These are phyloP conservation scores for Potamarius usumacintae DNA, from an alignment of 2,113 vertebrate species.

Conservation along the genomic window DNA sequence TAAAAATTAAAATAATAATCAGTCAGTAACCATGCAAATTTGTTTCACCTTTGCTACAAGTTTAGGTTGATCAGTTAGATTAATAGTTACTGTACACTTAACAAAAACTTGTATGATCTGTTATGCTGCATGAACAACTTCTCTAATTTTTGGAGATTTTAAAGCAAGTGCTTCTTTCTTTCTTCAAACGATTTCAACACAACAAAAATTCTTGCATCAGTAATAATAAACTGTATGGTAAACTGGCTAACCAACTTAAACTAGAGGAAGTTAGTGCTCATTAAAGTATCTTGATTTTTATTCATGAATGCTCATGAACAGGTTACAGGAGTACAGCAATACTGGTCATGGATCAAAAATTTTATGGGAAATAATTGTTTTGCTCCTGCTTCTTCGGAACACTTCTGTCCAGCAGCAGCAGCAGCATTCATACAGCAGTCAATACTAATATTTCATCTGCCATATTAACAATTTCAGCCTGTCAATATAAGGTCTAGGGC, in stretches of 20 bases:
- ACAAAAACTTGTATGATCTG: background rate
- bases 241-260: background rate
- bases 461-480: slow-evolving; percentile 75
- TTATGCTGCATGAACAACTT: background rate
- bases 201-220: background rate
- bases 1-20: background rate
- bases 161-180: background rate
- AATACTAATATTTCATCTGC: slow-evolving; percentile 75
- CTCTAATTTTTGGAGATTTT: background rate
- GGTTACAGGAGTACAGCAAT: background rate
- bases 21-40: background rate
- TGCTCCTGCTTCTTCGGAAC: background rate
- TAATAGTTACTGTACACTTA: background rate
- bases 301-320: background rate
- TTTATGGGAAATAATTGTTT: background rate
- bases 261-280: background rate
- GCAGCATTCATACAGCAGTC: slow-evolving; percentile 63
- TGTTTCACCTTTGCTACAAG: background rate
- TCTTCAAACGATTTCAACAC: background rate
- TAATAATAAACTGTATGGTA: background rate
- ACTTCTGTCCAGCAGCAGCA: slow-evolving; percentile 32
- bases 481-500: slow-evolving; percentile 73
- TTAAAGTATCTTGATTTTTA: background rate
- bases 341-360: background rate
- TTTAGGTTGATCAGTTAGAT: background rate